Conservation (phyloP, 2,113 vertebrate species). For the Rhea americana region DNA sequence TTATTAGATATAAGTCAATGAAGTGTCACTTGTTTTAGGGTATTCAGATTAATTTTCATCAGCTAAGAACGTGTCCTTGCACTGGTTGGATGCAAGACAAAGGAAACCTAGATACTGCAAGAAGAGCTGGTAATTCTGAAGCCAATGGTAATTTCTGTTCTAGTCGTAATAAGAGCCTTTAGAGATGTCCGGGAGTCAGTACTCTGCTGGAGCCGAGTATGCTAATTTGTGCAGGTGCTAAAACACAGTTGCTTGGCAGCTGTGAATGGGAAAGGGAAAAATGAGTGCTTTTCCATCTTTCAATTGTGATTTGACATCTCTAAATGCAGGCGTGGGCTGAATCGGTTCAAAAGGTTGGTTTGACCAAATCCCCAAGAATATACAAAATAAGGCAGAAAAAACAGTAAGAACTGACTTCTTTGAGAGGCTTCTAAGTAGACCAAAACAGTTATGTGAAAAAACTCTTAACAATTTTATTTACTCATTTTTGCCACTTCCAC, state of each 20-base stretch:
- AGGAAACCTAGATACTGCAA: not conserved
- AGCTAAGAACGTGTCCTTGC: not conserved
- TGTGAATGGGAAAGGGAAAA: conserved; percentile 33
- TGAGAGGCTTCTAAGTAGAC: not conserved
- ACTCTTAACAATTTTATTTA: not conserved
- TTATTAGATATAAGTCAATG: not conserved
- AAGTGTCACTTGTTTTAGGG: not conserved
- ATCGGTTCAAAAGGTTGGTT: not conserved
- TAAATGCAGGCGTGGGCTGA: not conserved
- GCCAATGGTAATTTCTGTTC: not conserved
- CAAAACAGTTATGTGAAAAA: not conserved
- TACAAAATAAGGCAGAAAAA: not conserved
- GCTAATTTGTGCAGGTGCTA: conserved; percentile 54
- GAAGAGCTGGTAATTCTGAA: conserved; percentile 8
- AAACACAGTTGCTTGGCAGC: conserved; percentile 45
- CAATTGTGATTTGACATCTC: conserved; percentile 6
- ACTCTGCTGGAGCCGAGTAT: not conserved
- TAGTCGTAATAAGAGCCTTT: conserved; percentile 2
- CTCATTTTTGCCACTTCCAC: not conserved
- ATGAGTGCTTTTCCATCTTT: not conserved
- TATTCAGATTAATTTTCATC: not conserved
- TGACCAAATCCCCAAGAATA: not conserved
- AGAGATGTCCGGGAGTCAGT: conserved; percentile 13
- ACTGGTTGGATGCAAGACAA: not conserved
- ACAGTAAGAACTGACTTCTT: not conserved